phyloP scores from a whole-genome alignment of 1,140 invertebrate species.

The Delia radicum region DNA sequence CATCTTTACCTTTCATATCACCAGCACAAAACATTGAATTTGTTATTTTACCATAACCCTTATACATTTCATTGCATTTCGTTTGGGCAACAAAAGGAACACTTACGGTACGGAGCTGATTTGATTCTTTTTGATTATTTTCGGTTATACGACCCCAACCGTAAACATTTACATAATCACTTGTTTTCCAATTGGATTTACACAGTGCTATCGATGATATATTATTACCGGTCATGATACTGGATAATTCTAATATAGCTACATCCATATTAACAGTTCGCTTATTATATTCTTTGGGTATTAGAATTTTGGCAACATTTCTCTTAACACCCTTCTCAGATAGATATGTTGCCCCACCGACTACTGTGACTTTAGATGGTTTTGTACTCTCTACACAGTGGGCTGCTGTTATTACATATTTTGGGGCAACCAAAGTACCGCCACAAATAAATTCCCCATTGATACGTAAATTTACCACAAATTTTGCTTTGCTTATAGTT shows the following conservation, averaged over 20 bases:
- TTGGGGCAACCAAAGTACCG: constrained; percentile 30
- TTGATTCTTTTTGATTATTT: neutral
- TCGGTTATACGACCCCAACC: constrained; percentile 38
- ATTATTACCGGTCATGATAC: neutral
- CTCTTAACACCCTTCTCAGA: neutral
- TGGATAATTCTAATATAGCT: constrained; percentile 26
- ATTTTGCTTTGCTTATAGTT: constrained; percentile 36
- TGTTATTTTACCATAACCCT: constrained; percentile 21
- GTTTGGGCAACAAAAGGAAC: constrained; percentile 36
- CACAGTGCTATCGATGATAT: constrained; percentile 30
- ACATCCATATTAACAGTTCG: constrained; percentile 40
- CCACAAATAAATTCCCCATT: constrained; percentile 35
- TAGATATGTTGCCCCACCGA: constrained; percentile 33
- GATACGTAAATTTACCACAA: constrained; percentile 34
- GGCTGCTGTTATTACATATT: constrained; percentile 38
- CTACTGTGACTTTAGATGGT: neutral
- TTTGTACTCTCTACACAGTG: constrained; percentile 35
- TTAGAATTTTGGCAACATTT: constrained; percentile 17
- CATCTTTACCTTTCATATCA: constrained; percentile 34
- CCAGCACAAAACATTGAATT: constrained; percentile 42
- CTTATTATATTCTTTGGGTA: constrained; percentile 22
- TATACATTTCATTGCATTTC: constrained; percentile 29
- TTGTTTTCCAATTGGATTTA: neutral
- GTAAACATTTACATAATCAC: constrained; percentile 32
- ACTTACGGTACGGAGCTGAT: constrained; percentile 26